These are phyloP conservation scores for Drosophila bocki DNA, from an alignment of 1,140 invertebrate genomes.

Conservation along the genomic window DNA sequence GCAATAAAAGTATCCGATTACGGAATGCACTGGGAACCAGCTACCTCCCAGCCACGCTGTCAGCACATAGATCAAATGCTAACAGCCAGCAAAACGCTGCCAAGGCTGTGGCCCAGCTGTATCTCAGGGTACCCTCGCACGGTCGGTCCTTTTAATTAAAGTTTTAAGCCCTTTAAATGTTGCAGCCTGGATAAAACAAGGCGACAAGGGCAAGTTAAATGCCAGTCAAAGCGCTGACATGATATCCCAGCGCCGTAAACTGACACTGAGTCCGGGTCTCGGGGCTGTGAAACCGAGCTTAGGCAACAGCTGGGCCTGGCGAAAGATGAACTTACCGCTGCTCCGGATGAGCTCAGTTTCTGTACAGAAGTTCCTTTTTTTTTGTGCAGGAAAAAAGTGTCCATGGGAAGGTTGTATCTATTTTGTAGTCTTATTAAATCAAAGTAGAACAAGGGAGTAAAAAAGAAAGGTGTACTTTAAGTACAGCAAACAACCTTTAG, in stretches of 20 bases:
- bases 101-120: slow-evolving; percentile 51
- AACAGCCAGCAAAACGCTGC: slow-evolving; percentile 35
- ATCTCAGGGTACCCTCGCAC: slow-evolving; percentile 6
- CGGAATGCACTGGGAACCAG: slow-evolving; percentile 67
- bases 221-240: slow-evolving; percentile 75
- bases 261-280: slow-evolving; percentile 32
- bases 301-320: slow-evolving; percentile 20
- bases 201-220: slow-evolving; percentile 78
- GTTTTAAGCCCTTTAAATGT: slow-evolving; percentile 78
- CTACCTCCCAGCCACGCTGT: slow-evolving; percentile 58
- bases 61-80: slow-evolving; percentile 74
- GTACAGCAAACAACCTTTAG: too few relatives aligned
- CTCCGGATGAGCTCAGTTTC: neutral
- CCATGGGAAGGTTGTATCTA: neutral
- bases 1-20: slow-evolving; percentile 84
- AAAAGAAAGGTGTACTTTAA: neutral
- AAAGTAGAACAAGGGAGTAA: neutral
- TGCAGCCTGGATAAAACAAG: slow-evolving; percentile 52
- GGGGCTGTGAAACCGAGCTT: slow-evolving; percentile 40
- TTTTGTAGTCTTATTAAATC: neutral
- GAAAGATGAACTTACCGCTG: slow-evolving; percentile 2
- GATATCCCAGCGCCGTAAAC: slow-evolving; percentile 66
- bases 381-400: neutral
- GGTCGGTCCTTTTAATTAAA: slow-evolving; percentile 73
- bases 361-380: neutral